Conservation (phyloP, 2,797 vertebrate species). For the Pelobates cultripes region DNA sequence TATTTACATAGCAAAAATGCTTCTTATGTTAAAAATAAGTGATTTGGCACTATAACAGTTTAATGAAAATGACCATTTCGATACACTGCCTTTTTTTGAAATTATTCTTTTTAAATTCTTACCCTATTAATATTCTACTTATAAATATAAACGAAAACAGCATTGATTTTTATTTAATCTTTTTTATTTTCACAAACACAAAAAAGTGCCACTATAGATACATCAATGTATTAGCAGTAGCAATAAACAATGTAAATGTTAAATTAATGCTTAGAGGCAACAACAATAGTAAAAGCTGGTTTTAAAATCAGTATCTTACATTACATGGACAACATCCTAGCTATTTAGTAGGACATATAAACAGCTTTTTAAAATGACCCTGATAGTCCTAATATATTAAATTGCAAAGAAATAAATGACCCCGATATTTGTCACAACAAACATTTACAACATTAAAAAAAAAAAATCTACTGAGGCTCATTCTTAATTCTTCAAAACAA, state of each 20-base stretch:
- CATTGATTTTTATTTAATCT: conserved; percentile 34
- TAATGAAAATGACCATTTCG: too few species aligned
- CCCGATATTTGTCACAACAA: background rate
- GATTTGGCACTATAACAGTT: too few species aligned
- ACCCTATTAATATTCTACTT: background rate
- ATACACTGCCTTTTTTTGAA: too few species aligned
- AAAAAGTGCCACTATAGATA: conserved; percentile 36
- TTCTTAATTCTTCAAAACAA: background rate
- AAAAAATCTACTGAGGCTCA: background rate
- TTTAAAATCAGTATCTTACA: conserved; percentile 27
- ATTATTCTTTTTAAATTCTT: too few species aligned
- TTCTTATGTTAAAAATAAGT: too few species aligned
- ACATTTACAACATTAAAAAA: conserved; percentile 2
- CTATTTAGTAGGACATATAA: conserved; percentile 4
- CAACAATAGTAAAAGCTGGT: conserved; percentile 13
- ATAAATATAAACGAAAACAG: conserved; percentile 35
- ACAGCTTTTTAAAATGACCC: background rate
- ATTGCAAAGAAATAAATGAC: background rate
- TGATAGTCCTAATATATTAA: background rate
- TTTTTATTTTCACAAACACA: conserved; percentile 52
- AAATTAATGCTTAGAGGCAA: conserved; percentile 26
- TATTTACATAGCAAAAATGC: too few species aligned
- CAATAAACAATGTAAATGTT: conserved; percentile 32
- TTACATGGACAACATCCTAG: conserved; percentile 26
- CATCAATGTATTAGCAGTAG: conserved; percentile 31